Evolutionary conservation across 2,888 invertebrate genomes (phyloP).

Genomic region (Lordiphosa fenestrarum): DNA sequence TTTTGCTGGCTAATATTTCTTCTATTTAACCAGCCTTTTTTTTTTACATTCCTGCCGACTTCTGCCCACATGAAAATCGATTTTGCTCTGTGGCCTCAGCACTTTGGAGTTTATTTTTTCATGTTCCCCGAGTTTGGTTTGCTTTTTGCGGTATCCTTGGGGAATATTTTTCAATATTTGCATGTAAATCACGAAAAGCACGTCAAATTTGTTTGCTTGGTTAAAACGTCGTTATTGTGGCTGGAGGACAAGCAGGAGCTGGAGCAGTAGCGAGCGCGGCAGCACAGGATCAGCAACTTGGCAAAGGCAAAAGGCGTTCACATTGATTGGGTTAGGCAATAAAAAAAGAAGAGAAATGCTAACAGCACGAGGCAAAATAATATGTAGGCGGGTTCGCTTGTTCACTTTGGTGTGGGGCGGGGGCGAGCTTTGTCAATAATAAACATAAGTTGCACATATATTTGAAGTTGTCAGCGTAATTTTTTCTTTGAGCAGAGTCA

Average conservation of each 20-base stretch:
- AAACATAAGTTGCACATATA: conserved; percentile 64
- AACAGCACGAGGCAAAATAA: background rate
- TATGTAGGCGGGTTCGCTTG: conserved; percentile 15
- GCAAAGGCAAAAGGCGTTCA: conserved; percentile 44
- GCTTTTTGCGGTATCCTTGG: conserved; percentile 68
- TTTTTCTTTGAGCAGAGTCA: conserved; percentile 42
- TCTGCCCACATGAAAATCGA: conserved; percentile 64
- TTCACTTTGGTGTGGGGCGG: conserved; percentile 18
- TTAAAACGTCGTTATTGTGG: conserved; percentile 72
- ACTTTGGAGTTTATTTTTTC: conserved; percentile 41
- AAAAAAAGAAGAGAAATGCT: conserved; percentile 23
- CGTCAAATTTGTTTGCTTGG: conserved; percentile 76
- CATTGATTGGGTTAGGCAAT: conserved; percentile 70
- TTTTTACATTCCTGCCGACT: too few species aligned
- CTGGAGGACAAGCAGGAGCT: conserved; percentile 20
- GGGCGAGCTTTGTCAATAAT: conserved; percentile 57
- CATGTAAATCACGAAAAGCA: conserved; percentile 78
- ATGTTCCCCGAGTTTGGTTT: conserved; percentile 45
- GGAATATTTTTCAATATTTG: conserved; percentile 77
- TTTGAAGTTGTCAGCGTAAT: conserved; percentile 59
- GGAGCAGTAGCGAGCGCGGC: background rate
- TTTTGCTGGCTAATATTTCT: conserved; percentile 70
- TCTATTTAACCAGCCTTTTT: conserved; percentile 56
- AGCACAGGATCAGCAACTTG: conserved; percentile 8
- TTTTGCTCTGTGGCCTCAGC: conserved; percentile 50